Conservation (phyloP, 1,140 invertebrate genomes). For the Ectropis grisescens region DNA sequence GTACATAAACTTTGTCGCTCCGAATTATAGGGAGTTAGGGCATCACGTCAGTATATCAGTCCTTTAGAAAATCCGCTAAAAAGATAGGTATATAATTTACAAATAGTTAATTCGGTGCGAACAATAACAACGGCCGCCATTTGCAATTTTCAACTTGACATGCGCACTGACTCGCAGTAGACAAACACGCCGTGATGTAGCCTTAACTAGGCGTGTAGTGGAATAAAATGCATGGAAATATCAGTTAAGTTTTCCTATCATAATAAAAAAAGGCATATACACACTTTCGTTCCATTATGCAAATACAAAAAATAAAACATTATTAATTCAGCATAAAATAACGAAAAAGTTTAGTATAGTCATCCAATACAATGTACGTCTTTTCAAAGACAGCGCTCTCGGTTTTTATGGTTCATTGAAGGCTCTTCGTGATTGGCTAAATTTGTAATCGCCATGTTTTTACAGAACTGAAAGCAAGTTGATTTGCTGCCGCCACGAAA, state of each 20-base stretch:
- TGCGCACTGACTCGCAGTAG: conserved; percentile 67
- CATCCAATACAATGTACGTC: conserved; percentile 10
- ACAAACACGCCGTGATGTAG: conserved; percentile 53
- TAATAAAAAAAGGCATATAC: no score
- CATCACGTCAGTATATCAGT: conserved; percentile 59
- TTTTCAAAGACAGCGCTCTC: conserved; percentile 34
- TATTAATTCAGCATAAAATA: no score
- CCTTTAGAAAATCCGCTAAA: conserved; percentile 66
- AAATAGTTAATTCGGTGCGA: conserved; percentile 70
- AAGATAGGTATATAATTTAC: conserved; percentile 70
- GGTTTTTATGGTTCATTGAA: conserved; percentile 56
- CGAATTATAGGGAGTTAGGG: conserved; percentile 57
- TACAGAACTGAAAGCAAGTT: conserved; percentile 24
- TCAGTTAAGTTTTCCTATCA: no score
- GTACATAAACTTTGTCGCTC: conserved; percentile 57
- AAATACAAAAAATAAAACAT: no score
- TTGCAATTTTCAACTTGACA: conserved; percentile 72
- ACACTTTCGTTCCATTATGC: no score
- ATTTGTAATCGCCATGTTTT: conserved; percentile 48
- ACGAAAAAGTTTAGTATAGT: no score
- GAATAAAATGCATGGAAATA: no score
- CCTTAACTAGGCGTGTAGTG: conserved; percentile 32
- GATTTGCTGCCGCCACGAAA: conserved; percentile 54
- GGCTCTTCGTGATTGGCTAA: conserved; percentile 41
- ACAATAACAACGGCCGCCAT: conserved; percentile 73